phyloP scores from a whole-genome alignment of 2,113 vertebrate species.

The Brachyhypopomus gauderio region DNA sequence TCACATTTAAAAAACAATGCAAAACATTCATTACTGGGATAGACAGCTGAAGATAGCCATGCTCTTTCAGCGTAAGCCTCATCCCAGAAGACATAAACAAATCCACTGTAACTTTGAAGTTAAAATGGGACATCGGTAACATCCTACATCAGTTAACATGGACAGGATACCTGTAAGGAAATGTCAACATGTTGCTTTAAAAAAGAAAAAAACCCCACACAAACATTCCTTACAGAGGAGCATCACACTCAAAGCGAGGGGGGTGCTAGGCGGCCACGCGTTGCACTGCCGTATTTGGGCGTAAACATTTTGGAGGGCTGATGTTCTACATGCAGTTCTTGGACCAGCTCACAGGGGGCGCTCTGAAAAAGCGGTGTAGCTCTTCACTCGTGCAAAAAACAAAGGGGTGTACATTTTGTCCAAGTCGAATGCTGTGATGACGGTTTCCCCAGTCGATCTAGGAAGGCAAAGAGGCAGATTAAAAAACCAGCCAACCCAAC shows the following conservation, averaged over 20 bases:
- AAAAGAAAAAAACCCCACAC: constrained; percentile 9
- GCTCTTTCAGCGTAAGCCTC: background rate
- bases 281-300: constrained; percentile 19
- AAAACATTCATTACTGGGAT: constrained; percentile 34
- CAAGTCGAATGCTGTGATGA: constrained; percentile 90
- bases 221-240: constrained; percentile 44
- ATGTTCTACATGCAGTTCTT: constrained; percentile 45
- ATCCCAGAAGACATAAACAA: background rate
- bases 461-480: constrained; percentile 50
- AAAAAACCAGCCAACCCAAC: too few species aligned
- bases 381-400: constrained; percentile 95
- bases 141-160: constrained; percentile 19
- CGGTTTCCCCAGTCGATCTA: constrained; percentile 91
- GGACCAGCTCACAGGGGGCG: constrained; percentile 82
- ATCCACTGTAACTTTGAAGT: background rate
- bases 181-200: background rate
- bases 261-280: constrained; percentile 9
- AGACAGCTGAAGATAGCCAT: constrained; percentile 12
- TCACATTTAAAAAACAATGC: background rate
- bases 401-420: constrained; percentile 96
- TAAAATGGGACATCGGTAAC: background rate
- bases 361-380: constrained; percentile 93
- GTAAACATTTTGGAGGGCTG: constrained; percentile 19
- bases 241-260: constrained; percentile 59
- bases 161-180: background rate